Evolutionary conservation across 2,888 invertebrate genomes (phyloP), one percentile per base, ranked within the genome.

Genomic region (Dolichomitus sp.): DNA sequence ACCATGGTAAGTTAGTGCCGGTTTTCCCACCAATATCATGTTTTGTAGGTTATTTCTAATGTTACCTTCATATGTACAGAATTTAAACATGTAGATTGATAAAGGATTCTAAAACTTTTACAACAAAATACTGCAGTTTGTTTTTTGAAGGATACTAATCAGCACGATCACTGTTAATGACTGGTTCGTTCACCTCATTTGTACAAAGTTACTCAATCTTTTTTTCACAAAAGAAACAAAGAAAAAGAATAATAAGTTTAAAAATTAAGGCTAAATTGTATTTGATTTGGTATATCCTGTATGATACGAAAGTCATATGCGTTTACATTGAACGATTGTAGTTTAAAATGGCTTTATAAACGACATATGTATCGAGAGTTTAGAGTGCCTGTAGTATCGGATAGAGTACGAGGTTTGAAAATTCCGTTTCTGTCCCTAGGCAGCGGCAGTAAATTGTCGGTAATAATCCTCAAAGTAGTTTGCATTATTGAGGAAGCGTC

Each of bases 401-500:
- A 77, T 69, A 79, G 17, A 68, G 66, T 45, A 68, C 30, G 70
- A 68, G 70, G 72, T 76, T 73, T 50, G 19, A 61, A 66, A 77
- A 42, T 73, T 80, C 57, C 74, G 59, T 85, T 52, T 85, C 70
- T 78, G 73, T 76, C 59, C 69, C 69, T 72, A 57, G 37, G 37
- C 61, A 19, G 17, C 37, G 40, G 33, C 37, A 17, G 33, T 4
- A 86, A 84, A 84, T 85, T 86, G 79, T 75, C 54, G 75, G 85
- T 82, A 82, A 86, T 80, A 68, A 84, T 78, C 80, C 78, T 76
- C 57, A 66, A 61, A 76, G 80, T 69, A 48, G 80, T 73, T 73
- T 85, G 81, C 79, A 79, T 85, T 85, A 84, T 84, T 78, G 70
- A 84, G 61, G 79, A 78, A 84, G 82, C 83, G 70, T 75, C 48